Base-by-base conservation (phyloP, 2,888 invertebrate genomes). In the Macaria notata region DNA sequence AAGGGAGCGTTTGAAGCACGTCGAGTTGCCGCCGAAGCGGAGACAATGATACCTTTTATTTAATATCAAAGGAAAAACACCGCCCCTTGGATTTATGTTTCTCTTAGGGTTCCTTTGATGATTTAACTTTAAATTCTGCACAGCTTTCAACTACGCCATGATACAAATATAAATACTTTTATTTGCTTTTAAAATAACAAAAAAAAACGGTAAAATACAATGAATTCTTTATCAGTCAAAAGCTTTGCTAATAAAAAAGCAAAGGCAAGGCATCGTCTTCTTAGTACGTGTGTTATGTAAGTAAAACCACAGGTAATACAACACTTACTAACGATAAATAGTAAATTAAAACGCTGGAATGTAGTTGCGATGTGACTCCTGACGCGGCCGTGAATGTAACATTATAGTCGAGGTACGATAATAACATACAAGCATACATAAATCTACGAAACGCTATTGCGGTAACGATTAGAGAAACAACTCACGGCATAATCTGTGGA, bases 11-110 rank as follows among this genome's bases (percentile, higher is more conserved):
- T 83, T 77, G 84, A 83, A 84, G 84, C 78, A 75, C 77, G 75
- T 81, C 75, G 77, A 57, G 56, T 63, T 66, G 60, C 64, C 65
- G 61, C 71, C 79, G 79, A 78, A 78, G 78, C 82, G 79, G 76
- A 82, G 81, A 83, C 84, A 84, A 84, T 83, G 81, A 84, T 84
- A 81, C 82, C 81, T 83, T 84, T 83, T 82, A 84, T 84, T 83
- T 78, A 75, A 83, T 82, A 83, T 84, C 83, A 84, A 86, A 86
- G 83, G 83, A 77, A 76, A 64, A 71, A 72, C 66, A 76, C 79
- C 76, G 76, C 78, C 75, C 71, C 63, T 62, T 44, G 49, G 72
- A 70, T 79, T 78, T 19, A 75, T 79, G 75, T 72, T 79, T 70
- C 73, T 72, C 70, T 73, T 54, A 55, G 56, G 49, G 61, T 50